Evolutionary conservation across 35 echinoderm and acorn worm genomes (phyloP), one percentile per base, ranked within the genome.

Genomic region (Chiridota heheva): DNA sequence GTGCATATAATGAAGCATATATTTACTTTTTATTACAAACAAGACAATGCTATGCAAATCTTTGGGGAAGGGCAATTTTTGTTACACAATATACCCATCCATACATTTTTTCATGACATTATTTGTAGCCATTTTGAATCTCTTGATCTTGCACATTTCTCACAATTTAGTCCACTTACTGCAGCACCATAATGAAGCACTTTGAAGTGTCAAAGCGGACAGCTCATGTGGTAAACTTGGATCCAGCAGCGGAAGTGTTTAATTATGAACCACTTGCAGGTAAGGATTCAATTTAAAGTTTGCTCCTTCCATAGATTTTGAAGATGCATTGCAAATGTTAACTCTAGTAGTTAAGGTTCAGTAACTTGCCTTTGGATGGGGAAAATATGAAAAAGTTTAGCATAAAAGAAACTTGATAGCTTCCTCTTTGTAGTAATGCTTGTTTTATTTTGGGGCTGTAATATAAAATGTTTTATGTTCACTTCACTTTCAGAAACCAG

Each of bases 191-290:
- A 13, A 55, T 88, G 73, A 87, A 91, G 42, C 95, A 98, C 73
- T 90, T 86, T 81, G 89, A 98, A 69, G 76, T 80, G 7, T 87
- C 85, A 25, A 64, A 63, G 38, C 72, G 95, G 31, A 67, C 80
- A 42, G 95, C 72, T 4, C 89, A 92, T 88, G 81, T 98, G 17
- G 89, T 98, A 0, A 98, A 98, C 75, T 65, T 98, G 20, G 95
- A 98, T 59, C 95, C 95, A 27, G 95, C 95, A 55, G 95, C 95
- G 25, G 95, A 98, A 53, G 91, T 81, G 40, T 98, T 98, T 82
- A 81, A 73, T 36, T 98, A 98, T 84, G 67, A 91, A 5, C 62
- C 89, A 10, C 30, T 98, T n/a, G 95, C 95, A 81, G 95, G 95
- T 98, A 67, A 78, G 29, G 58, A 17, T 45, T 17, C 3, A 78